Percentiles rank a stretch among this genome's conserved stretches.
Conservation (phyloP, 2,797 vertebrate genomes). For the Synanceia verrucosa region DNA sequence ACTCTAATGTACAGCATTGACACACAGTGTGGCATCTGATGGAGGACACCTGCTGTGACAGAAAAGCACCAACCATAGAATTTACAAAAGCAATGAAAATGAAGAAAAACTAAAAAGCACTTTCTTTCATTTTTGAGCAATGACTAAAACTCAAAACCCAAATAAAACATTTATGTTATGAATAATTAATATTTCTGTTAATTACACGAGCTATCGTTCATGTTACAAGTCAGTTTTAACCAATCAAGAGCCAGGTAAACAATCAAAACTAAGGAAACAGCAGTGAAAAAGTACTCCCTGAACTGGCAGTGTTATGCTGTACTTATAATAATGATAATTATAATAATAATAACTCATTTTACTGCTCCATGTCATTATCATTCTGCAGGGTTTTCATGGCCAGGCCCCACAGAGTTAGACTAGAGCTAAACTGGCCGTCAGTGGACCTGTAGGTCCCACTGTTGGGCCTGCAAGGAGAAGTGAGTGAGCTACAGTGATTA, state of each 20-base stretch:
- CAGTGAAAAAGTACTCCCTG: background rate
- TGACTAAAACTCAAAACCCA: background rate
- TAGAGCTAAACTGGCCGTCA: conserved; percentile 90
- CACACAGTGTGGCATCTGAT: background rate
- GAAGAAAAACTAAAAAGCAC: background rate
- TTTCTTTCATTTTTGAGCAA: background rate
- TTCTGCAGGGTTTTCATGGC: conserved; percentile 95
- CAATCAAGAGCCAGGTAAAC: background rate
- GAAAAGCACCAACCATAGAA: background rate
- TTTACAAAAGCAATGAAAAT: background rate
- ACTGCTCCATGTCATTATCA: conserved; percentile 85
- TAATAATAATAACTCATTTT: background rate
- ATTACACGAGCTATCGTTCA: background rate
- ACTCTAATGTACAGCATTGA: background rate
- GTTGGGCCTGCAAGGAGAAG: conserved; percentile 63
- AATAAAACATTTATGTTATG: background rate
- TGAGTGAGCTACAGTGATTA: conserved; percentile 71
- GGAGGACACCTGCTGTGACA: background rate
- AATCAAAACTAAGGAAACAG: background rate
- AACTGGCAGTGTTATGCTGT: background rate
- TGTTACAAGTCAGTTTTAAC: background rate
- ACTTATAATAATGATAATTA: too few species aligned
- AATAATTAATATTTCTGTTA: background rate
- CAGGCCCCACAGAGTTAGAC: conserved; percentile 92
- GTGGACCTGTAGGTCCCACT: conserved; percentile 74